These are phyloP conservation scores for Harmothoe impar DNA, from an alignment of 2,888 invertebrate genomes.

Conservation along the genomic window DNA sequence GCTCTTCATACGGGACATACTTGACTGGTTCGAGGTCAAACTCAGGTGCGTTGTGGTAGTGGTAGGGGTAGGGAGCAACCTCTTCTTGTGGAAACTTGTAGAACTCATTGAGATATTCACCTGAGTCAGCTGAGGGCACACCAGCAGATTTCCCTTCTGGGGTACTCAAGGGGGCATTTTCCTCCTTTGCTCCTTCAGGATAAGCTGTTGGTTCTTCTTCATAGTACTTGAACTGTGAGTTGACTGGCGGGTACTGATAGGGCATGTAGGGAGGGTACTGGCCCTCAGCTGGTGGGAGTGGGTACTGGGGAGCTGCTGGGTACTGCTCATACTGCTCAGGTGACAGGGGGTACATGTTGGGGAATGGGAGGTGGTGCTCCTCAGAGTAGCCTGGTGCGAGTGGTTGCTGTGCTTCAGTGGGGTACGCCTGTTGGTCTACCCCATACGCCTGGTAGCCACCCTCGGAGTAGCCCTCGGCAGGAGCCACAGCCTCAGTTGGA, in stretches of 20 bases:
- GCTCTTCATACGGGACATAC: constrained; percentile 33
- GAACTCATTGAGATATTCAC: background rate
- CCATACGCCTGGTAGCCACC: background rate
- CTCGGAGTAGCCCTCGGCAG: background rate
- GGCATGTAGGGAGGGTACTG: background rate
- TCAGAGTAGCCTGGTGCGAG: background rate
- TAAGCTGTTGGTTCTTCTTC: background rate
- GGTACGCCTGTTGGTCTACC: background rate
- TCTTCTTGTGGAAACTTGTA: background rate
- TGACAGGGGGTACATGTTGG: background rate
- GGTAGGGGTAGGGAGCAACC: background rate
- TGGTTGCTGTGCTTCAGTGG: background rate
- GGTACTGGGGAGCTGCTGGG: background rate
- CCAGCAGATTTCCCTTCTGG: constrained; percentile 14
- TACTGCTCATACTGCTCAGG: background rate
- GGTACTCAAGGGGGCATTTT: background rate
- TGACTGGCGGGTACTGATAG: background rate
- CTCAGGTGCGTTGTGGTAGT: constrained; percentile 20
- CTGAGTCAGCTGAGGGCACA: background rate
- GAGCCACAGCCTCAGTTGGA: background rate
- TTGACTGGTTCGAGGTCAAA: constrained; percentile 5
- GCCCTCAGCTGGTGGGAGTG: background rate
- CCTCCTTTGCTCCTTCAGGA: background rate
- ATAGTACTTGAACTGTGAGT: background rate
- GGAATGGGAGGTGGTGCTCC: background rate